These are phyloP conservation scores for Nettapus auritus DNA, from an alignment of 2,113 vertebrate genomes.

Conservation along the genomic window DNA sequence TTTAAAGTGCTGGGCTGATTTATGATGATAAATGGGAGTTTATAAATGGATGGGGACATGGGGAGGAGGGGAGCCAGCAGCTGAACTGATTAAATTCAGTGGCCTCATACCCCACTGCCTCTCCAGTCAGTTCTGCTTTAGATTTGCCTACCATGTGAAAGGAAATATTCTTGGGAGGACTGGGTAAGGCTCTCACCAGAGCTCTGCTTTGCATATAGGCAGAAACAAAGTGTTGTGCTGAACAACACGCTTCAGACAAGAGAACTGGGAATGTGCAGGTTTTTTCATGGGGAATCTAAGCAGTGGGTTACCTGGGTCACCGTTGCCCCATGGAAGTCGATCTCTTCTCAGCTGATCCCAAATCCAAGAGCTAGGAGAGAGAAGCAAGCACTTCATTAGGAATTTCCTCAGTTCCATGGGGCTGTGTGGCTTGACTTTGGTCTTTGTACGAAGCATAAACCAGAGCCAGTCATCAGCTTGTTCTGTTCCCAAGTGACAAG, in stretches of 20 bases:
- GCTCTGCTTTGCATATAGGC: neutral
- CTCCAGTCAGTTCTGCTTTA: neutral
- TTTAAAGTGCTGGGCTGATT: slow-evolving; percentile 22
- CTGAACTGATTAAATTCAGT: neutral
- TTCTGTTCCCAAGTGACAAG: neutral
- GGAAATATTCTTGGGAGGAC: neutral
- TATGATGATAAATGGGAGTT: slow-evolving; percentile 46
- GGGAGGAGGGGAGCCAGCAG: slow-evolving; percentile 5
- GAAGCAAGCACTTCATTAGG: neutral
- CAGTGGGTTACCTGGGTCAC: neutral
- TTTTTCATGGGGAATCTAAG: neutral
- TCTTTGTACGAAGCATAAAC: neutral
- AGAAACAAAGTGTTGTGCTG: neutral
- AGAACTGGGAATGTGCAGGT: neutral
- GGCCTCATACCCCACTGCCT: neutral
- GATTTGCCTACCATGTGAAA: neutral
- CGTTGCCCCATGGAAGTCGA: neutral
- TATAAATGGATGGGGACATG: neutral
- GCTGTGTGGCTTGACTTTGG: neutral
- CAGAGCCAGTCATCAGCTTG: neutral
- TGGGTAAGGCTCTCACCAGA: neutral
- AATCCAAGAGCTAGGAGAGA: neutral
- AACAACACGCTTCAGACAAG: neutral
- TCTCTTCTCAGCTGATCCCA: neutral
- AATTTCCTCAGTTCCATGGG: neutral